Evolutionary conservation across 2,888 invertebrate species (phyloP).

Genomic region (Drosophila antonietae): DNA sequence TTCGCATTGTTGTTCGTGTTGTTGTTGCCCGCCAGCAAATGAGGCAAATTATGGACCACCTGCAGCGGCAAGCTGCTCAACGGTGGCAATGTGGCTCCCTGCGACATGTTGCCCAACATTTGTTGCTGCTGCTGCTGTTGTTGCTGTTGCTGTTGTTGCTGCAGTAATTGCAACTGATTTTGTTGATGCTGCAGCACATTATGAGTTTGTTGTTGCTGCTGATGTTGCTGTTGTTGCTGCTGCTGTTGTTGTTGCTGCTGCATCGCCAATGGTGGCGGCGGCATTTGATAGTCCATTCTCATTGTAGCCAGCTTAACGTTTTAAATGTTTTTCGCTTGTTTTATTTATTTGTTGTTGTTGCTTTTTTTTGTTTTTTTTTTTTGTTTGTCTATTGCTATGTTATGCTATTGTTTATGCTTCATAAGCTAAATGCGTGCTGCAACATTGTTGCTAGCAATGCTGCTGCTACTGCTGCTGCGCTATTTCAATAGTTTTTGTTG

Average conservation of each 20-base stretch:
- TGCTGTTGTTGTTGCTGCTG: slow-evolving; percentile 76
- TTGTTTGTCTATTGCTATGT: slow-evolving; percentile 6
- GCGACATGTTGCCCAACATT: slow-evolving; percentile 81
- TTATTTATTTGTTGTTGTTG: background rate
- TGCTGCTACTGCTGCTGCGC: slow-evolving; percentile 27
- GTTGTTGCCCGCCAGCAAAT: slow-evolving; percentile 71
- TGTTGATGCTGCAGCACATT: slow-evolving; percentile 77
- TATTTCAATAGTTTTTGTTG: slow-evolving; percentile 29
- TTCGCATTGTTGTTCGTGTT: slow-evolving; percentile 45
- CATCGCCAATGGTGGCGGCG: slow-evolving; percentile 83
- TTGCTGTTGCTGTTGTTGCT: slow-evolving; percentile 75
- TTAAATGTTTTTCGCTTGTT: slow-evolving; percentile 3
- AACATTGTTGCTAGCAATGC: slow-evolving; percentile 31
- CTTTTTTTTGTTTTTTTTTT: background rate
- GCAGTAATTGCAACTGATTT: slow-evolving; percentile 79
- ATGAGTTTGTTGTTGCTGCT: slow-evolving; percentile 60
- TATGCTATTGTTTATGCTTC: background rate
- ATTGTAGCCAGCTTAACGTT: slow-evolving; percentile 52
- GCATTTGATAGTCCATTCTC: slow-evolving; percentile 85
- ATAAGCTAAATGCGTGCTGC: slow-evolving; percentile 30
- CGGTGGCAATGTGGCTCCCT: slow-evolving; percentile 79
- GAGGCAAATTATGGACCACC: slow-evolving; percentile 84
- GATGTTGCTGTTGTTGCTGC: slow-evolving; percentile 51
- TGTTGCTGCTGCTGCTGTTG: slow-evolving; percentile 77
- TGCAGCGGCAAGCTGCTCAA: slow-evolving; percentile 83